phyloP scores from a whole-genome alignment of 2,113 vertebrate species.

The Pantherophis guttatus region DNA sequence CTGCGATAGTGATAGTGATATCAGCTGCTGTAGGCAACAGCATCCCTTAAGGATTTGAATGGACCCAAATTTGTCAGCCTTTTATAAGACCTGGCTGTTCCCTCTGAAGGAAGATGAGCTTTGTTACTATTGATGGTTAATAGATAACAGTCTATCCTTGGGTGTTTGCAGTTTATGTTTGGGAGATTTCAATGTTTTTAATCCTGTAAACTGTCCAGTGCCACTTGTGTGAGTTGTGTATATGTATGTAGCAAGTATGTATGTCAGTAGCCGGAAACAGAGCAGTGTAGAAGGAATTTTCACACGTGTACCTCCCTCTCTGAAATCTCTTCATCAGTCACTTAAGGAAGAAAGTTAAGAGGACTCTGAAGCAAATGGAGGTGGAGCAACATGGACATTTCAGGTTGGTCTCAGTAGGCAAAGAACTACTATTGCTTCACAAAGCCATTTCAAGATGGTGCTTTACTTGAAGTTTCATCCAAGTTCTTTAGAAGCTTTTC shows the following conservation, averaged over 20 bases:
- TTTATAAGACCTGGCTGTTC: neutral
- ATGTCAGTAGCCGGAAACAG: neutral
- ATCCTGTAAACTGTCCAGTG: neutral
- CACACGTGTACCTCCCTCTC: neutral
- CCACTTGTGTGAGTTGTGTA: neutral
- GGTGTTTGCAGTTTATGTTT: neutral
- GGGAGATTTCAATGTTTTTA: neutral
- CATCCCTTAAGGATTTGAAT: neutral
- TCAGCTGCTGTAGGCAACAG: neutral
- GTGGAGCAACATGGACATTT: neutral
- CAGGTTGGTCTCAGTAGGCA: neutral
- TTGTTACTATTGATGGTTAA: neutral
- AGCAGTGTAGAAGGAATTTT: neutral
- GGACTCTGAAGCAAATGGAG: neutral
- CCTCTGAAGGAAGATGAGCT: neutral
- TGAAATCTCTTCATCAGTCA: neutral
- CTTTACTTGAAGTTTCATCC: neutral
- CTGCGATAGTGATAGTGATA: neutral
- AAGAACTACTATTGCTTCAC: neutral
- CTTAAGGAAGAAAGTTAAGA: neutral
- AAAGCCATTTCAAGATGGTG: neutral
- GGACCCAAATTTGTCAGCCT: neutral
- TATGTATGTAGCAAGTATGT: neutral
- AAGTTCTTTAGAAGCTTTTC: neutral
- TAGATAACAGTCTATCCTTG: neutral